phyloP scores from a whole-genome alignment of 2,797 vertebrate genomes.

The Sebastes variabilis region DNA sequence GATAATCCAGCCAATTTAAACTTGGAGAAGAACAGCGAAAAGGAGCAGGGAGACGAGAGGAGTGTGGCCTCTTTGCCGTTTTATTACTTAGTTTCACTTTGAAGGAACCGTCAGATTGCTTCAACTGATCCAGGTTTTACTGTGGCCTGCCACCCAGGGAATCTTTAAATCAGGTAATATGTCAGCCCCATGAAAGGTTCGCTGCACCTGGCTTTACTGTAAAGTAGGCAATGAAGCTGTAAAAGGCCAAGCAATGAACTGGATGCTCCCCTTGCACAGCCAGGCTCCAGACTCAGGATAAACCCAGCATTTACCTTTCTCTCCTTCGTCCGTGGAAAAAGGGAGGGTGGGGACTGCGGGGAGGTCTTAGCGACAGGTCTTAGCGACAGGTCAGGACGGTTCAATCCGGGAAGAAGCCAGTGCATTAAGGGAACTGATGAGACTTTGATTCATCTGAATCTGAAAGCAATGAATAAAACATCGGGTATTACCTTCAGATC shows the following conservation, averaged over 20 bases:
- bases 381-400: constrained; percentile 55
- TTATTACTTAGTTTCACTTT: constrained; percentile 72
- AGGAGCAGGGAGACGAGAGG: constrained; percentile 14
- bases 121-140: constrained; percentile 73
- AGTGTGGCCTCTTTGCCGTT: constrained; percentile 48
- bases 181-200: constrained; percentile 68
- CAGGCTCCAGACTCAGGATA: constrained; percentile 62
- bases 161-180: constrained; percentile 79
- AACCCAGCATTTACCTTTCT: constrained; percentile 65
- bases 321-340: constrained; percentile 35
- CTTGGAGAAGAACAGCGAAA: constrained; percentile 21
- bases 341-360: constrained; percentile 18
- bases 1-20: constrained; percentile 73
- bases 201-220: constrained; percentile 72
- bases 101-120: constrained; percentile 64
- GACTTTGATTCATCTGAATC: constrained; percentile 61
- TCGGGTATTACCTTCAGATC: constrained; percentile 51
- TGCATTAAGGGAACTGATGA: constrained; percentile 67
- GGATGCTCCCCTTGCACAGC: constrained; percentile 63
- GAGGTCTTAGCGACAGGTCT: constrained; percentile 61
- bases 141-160: constrained; percentile 65
- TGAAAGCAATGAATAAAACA: constrained; percentile 75
- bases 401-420: constrained; percentile 55
- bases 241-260: constrained; percentile 76
- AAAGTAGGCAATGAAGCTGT: constrained; percentile 75